phyloP scores from a whole-genome alignment of 2,113 vertebrate genomes.

The Podiceps cristatus region DNA sequence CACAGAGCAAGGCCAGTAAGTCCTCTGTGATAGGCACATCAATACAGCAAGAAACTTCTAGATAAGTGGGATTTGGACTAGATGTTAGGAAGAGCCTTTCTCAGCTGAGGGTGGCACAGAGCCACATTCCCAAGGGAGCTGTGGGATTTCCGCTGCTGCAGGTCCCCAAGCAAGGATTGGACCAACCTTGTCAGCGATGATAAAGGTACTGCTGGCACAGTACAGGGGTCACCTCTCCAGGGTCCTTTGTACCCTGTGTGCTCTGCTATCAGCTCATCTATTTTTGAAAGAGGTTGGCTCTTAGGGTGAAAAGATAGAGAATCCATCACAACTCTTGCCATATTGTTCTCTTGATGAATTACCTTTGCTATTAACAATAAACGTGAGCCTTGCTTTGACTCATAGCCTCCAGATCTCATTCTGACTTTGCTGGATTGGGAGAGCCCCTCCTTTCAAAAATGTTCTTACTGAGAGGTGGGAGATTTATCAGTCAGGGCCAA shows the following conservation, averaged over 20 bases:
- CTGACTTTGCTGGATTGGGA: slow-evolving; percentile 33
- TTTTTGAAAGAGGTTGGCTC: slow-evolving; percentile 32
- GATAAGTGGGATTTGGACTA: not conserved
- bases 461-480: not conserved
- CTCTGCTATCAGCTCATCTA: slow-evolving; percentile 31
- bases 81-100: not conserved
- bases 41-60: not conserved
- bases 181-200: not conserved
- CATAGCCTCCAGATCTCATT: not conserved
- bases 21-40: not conserved
- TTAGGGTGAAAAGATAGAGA: not conserved
- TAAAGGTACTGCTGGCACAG: not conserved
- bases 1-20: not conserved
- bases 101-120: not conserved
- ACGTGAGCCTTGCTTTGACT: slow-evolving; percentile 21
- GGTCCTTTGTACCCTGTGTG: not conserved
- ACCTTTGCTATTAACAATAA: slow-evolving; percentile 31
- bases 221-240: not conserved
- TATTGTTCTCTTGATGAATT: slow-evolving; percentile 34
- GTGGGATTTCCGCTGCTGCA: not conserved
- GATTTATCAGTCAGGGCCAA: not conserved
- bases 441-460: not conserved
- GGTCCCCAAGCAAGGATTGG: not conserved
- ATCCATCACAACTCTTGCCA: slow-evolving; percentile 14
- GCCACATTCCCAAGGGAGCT: not conserved